Conservation (phyloP, 2,113 vertebrate genomes). For the Catharus bicknelli region DNA sequence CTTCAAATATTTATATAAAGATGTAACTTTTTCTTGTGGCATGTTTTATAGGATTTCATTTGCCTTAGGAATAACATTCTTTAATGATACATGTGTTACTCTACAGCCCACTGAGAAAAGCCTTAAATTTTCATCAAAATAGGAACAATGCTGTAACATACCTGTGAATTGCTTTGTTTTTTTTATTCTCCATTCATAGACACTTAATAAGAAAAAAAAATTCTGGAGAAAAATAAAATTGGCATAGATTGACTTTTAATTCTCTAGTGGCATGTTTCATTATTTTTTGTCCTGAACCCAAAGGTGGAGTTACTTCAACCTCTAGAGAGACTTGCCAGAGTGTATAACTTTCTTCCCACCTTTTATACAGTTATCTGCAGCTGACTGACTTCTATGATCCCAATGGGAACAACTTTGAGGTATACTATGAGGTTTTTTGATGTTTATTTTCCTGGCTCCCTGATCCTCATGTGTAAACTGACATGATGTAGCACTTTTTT, state of each 20-base stretch:
- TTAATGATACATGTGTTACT: neutral
- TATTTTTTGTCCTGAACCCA: neutral
- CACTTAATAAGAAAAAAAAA: neutral
- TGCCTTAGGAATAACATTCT: neutral
- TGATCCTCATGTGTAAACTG: conserved; percentile 3
- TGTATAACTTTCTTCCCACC: conserved; percentile 32
- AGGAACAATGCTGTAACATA: neutral
- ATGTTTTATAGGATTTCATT: neutral
- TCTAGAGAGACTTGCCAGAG: neutral
- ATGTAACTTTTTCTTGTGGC: neutral
- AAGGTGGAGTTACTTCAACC: neutral
- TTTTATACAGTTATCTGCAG: conserved; percentile 43
- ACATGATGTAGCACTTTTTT: neutral
- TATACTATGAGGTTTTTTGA: neutral
- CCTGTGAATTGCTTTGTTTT: neutral
- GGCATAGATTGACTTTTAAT: neutral
- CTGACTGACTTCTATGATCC: conserved; percentile 30
- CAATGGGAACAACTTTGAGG: neutral
- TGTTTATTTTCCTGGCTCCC: neutral
- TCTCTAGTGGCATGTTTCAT: neutral
- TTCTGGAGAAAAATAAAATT: neutral
- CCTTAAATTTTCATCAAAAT: neutral
- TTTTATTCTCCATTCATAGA: neutral
- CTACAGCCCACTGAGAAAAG: neutral
- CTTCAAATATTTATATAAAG: neutral